These are phyloP conservation scores for Fulmarus glacialis DNA, from an alignment of 2,113 vertebrate species.

Conservation along the genomic window DNA sequence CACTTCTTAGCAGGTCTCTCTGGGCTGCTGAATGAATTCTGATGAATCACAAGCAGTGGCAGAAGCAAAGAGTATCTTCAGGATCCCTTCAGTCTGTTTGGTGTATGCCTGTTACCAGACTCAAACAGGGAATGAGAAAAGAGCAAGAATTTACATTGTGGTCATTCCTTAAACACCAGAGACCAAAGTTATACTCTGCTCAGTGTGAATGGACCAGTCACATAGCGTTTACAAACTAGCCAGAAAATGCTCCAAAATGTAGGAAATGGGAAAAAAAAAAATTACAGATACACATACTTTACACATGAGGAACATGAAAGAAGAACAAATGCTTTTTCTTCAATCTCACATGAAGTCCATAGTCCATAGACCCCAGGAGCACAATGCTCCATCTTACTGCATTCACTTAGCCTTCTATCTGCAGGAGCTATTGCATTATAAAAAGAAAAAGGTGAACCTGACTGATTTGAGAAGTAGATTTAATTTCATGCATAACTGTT, in stretches of 20 bases:
- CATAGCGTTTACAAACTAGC: not conserved
- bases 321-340: not conserved
- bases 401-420: not conserved
- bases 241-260: not conserved
- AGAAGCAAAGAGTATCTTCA: not conserved
- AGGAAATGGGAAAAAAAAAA: not conserved
- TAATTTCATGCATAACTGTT: conserved; percentile 21
- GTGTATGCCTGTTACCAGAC: not conserved
- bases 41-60: not conserved
- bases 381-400: not conserved
- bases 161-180: not conserved
- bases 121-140: not conserved
- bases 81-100: not conserved
- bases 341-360: not conserved
- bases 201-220: not conserved
- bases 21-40: not conserved
- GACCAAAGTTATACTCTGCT: not conserved
- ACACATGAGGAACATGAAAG: not conserved
- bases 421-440: not conserved
- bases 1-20: not conserved
- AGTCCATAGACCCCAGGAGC: not conserved
- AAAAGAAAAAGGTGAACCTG: not conserved
- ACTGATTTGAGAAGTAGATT: not conserved
- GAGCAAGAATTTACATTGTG: not conserved
- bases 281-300: not conserved